Base-by-base conservation (phyloP, 2,888 invertebrate species). In the Agelastica alni region DNA sequence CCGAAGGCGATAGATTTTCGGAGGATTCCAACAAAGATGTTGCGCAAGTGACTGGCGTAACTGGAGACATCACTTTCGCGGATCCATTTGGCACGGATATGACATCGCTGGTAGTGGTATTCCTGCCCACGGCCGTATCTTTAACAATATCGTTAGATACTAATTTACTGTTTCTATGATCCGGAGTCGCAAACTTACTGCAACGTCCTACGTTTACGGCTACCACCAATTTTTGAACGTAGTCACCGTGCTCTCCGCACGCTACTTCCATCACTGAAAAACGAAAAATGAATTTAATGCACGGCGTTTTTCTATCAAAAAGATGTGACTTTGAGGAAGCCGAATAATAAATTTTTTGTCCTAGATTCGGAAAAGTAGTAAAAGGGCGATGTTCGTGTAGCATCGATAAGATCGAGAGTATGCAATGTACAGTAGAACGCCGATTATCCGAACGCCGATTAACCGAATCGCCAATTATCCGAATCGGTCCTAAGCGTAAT, bases 201-300 rank as follows among this genome's bases (percentile, higher is more conserved):
- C 89, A 90, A 73, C 85, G 85, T 39, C 92, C 91, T 59, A 85
- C 86, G 72, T 90, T 88, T 36, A 94, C 91, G 4, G 93, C 91
- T 72, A 88, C 83, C 52, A 93, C 92, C 56, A 94, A 78, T 72
- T 89, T 89, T 69, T 90, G 87, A 13, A 92, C 88, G 76, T 90
- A 90, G 63, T 93, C 92, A 26, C 96, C 96, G 72, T 95, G 94
- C 73, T 96, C 96, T 0, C 96, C 96, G 43, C 93, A 91, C 0
- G 96, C 96, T 32, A 96, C 93, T 77, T 96, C 96, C 86, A 96
- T 93, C 43, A 95, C 95, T 93, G 78, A 16, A 80, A 78, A 31
- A 54, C 3, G 44, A 31, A n/a, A n/a, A n/a, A n/a, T n/a, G n/a
- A n/a, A n/a, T n/a, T n/a, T n/a, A n/a, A n/a, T n/a, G n/a, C n/a